Conservation (phyloP, 2,113 vertebrate species). For the Datnioides undecimradiatus region DNA sequence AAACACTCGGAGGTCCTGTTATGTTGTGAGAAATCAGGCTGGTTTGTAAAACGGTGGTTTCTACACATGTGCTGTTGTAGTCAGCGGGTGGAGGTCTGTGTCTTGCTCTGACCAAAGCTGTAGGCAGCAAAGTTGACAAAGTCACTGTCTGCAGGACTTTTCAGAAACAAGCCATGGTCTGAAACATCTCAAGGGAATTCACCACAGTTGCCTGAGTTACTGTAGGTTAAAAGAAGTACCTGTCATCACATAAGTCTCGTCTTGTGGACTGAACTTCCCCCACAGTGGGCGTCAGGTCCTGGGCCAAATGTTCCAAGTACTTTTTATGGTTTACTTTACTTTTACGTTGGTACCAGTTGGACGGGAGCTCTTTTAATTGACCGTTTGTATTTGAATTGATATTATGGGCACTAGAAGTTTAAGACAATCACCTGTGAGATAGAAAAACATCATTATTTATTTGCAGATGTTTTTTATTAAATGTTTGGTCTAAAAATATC, state of each 20-base stretch:
- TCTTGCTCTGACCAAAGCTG: conserved; percentile 4
- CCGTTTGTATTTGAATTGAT: background rate
- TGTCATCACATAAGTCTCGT: background rate
- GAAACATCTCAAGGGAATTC: conserved; percentile 52
- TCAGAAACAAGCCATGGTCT: conserved; percentile 3
- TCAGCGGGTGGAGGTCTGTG: background rate
- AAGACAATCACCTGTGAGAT: background rate
- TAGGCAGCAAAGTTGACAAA: background rate
- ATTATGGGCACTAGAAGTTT: background rate
- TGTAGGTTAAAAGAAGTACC: background rate
- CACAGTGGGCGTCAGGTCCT: conserved; percentile 11
- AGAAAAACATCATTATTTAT: background rate
- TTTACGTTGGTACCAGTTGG: background rate
- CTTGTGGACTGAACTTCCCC: background rate
- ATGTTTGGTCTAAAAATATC: background rate
- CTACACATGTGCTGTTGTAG: background rate
- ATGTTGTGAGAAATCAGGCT: background rate
- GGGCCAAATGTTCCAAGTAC: conserved; percentile 12
- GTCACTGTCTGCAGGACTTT: background rate
- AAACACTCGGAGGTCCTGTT: background rate
- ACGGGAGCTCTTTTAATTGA: background rate
- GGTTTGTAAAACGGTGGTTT: background rate
- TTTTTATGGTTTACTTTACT: conserved; percentile 4
- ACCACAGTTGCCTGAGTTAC: conserved; percentile 59
- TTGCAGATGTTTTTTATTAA: background rate